Conservation (phyloP, 92 coral and sea anemone genomes). For the Heteractis magnifica region DNA sequence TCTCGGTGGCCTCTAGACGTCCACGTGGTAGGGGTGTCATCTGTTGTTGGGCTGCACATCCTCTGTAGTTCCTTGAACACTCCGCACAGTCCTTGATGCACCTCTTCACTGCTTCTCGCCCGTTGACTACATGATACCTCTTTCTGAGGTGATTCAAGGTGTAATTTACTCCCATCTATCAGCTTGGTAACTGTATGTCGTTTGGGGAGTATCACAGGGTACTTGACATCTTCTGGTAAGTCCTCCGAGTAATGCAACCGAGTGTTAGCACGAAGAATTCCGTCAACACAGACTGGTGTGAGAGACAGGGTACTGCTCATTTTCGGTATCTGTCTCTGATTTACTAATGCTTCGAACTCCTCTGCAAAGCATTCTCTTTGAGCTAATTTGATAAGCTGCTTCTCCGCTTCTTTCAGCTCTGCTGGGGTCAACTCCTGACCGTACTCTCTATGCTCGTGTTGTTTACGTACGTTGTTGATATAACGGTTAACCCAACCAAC, state of each 20-base stretch:
- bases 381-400: constrained; percentile 39
- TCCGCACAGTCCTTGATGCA: constrained; percentile 18
- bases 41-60: constrained; percentile 38
- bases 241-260: too few species aligned
- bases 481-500: constrained; percentile 63
- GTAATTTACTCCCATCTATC: constrained; percentile 58
- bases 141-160: constrained; percentile 48
- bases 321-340: constrained; percentile 1
- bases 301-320: too few species aligned
- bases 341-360: constrained; percentile 46
- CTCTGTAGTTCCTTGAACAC: constrained; percentile 21
- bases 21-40: constrained; percentile 51
- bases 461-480: constrained; percentile 42
- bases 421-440: constrained; percentile 44
- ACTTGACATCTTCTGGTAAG: too few species aligned
- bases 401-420: constrained; percentile 55
- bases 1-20: constrained; percentile 40
- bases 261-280: too few species aligned
- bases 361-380: constrained; percentile 42
- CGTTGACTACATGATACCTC: constrained; percentile 40
- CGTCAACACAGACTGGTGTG: too few species aligned
- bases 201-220: too few species aligned
- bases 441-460: constrained; percentile 33
- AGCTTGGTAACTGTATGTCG: too few species aligned
- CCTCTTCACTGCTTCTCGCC: constrained; percentile 31